Conservation (phyloP, 2,888 invertebrate species). For the Apamea crenata region DNA sequence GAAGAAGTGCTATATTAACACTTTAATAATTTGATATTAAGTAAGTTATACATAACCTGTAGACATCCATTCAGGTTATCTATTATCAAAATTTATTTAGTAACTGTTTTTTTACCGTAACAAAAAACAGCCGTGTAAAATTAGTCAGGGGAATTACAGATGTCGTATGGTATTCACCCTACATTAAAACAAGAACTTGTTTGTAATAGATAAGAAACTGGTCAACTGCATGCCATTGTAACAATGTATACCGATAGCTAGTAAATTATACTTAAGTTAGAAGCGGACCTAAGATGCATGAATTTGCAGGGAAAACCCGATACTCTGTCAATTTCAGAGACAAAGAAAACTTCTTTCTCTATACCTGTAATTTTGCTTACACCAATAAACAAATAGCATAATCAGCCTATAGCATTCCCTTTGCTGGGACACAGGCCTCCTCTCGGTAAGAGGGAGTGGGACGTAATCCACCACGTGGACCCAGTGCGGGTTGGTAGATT, state of each 20-base stretch:
- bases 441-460: too few species aligned
- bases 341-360: too few species aligned
- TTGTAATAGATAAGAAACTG: conserved; percentile 19
- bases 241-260: not conserved
- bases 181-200: conserved; percentile 19
- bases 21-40: too few species aligned
- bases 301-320: not conserved
- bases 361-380: too few species aligned
- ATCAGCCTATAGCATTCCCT: too few species aligned
- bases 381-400: too few species aligned
- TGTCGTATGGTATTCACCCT: conserved; percentile 8
- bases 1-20: not conserved
- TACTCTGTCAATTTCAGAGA: too few species aligned
- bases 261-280: conserved; percentile 1
- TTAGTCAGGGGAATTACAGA: not conserved
- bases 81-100: not conserved
- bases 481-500: too few species aligned
- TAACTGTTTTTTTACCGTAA: not conserved
- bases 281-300: conserved; percentile 5
- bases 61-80: not conserved
- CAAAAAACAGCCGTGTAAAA: not conserved
- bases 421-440: too few species aligned
- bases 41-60: too few species aligned
- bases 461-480: too few species aligned
- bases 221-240: conserved; percentile 12